A percentile compares a stretch with the other conserved stretches of the same genome.
Evolutionary conservation across 2,888 invertebrate genomes (phyloP).

Genomic region (Volucella inflata): DNA sequence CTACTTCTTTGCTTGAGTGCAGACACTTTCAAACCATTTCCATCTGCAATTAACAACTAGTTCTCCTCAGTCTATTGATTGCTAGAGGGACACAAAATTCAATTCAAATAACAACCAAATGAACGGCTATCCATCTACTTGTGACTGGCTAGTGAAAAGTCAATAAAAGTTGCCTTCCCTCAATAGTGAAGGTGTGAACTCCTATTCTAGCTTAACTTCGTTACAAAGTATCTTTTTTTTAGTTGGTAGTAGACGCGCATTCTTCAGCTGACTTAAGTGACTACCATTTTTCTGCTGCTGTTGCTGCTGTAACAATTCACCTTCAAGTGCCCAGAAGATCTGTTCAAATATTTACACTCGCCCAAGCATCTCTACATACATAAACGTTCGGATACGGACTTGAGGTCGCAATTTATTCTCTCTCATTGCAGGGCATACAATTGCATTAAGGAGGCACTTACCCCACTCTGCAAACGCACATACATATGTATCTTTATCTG

Average conservation of each 20-base stretch:
- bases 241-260: constrained; percentile 19
- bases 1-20: too few species aligned
- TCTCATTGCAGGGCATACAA: constrained; percentile 68
- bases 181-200: constrained; percentile 56
- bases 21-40: too few species aligned
- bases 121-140: constrained; percentile 54
- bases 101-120: constrained; percentile 68
- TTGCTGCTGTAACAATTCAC: constrained; percentile 67
- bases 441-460: constrained; percentile 70
- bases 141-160: constrained; percentile 44
- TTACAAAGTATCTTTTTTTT: constrained; percentile 32
- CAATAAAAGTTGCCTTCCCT: constrained; percentile 66
- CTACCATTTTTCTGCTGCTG: constrained; percentile 68
- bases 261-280: constrained; percentile 46
- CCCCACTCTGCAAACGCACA: constrained; percentile 37
- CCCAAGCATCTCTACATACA: constrained; percentile 41
- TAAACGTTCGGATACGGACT: constrained; percentile 57
- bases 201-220: constrained; percentile 32
- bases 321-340: constrained; percentile 72
- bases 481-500: background rate
- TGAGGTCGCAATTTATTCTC: constrained; percentile 72
- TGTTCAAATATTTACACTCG: constrained; percentile 70
- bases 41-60: too few species aligned
- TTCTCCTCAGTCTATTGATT: too few species aligned
- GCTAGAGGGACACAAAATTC: constrained; percentile 33